A percentile compares a stretch with the other conserved stretches of the same genome.
These are phyloP conservation scores for Oryzias woworae DNA, from an alignment of 2,113 vertebrate species.

Conservation along the genomic window DNA sequence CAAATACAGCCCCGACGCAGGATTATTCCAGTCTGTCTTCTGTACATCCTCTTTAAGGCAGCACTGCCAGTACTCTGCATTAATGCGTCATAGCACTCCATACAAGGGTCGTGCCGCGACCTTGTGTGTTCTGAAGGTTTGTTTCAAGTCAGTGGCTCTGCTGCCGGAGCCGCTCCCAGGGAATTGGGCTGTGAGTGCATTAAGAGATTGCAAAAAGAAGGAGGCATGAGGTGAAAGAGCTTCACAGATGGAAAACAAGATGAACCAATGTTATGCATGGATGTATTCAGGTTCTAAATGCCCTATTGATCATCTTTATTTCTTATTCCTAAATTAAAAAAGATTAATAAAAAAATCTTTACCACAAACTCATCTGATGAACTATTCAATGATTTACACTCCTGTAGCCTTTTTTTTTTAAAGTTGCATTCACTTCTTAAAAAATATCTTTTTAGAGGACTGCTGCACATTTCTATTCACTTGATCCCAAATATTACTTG, in stretches of 20 bases:
- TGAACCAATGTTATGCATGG: not conserved
- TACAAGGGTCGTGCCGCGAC: slow-evolving; percentile 40
- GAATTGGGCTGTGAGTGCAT: slow-evolving; percentile 57
- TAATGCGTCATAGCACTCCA: slow-evolving; percentile 32
- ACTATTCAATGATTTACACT: too few relatives aligned
- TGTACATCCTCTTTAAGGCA: slow-evolving; percentile 60
- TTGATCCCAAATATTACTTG: too few relatives aligned
- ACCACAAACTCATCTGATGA: too few relatives aligned
- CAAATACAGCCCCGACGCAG: slow-evolving; percentile 20
- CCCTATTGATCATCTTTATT: too few relatives aligned
- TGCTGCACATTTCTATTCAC: too few relatives aligned
- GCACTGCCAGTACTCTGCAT: slow-evolving; percentile 55
- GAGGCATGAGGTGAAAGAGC: slow-evolving; percentile 28
- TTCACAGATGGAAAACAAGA: slow-evolving; percentile 17
- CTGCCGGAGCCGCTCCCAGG: slow-evolving; percentile 50
- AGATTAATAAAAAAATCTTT: too few relatives aligned
- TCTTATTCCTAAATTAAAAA: too few relatives aligned
- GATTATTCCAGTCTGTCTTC: slow-evolving; percentile 58
- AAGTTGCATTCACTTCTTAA: too few relatives aligned
- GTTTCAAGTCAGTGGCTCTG: slow-evolving; percentile 43
- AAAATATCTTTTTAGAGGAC: too few relatives aligned
- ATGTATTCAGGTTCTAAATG: not conserved
- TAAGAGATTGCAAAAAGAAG: slow-evolving; percentile 59
- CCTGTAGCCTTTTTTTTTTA: too few relatives aligned
- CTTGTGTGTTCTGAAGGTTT: slow-evolving; percentile 37